A percentile compares a stretch with the other conserved stretches of the same genome.
phyloP scores from a whole-genome alignment of 1,140 invertebrate genomes.

The Micrasema longulum region DNA sequence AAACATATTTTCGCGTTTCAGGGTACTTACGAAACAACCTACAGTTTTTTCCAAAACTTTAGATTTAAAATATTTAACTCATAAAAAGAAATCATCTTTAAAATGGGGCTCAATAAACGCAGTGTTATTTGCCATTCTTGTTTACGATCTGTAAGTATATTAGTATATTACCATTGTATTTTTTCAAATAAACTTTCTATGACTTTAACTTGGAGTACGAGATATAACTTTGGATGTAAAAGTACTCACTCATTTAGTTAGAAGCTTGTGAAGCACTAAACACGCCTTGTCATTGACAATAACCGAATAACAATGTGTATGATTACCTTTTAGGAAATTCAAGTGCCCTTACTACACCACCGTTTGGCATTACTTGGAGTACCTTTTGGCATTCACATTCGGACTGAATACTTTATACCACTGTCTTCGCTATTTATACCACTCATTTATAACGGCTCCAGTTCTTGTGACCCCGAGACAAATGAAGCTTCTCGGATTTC shows the following conservation, averaged over 20 bases:
- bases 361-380: slow-evolving; percentile 48
- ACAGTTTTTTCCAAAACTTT: slow-evolving; percentile 47
- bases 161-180: too few relatives aligned
- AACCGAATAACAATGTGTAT: too few relatives aligned
- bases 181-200: too few relatives aligned
- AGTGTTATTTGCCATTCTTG: slow-evolving; percentile 40
- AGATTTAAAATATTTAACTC: slow-evolving; percentile 41
- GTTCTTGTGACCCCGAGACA: slow-evolving; percentile 43
- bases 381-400: slow-evolving; percentile 47
- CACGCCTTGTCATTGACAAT: too few relatives aligned
- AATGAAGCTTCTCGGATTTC: slow-evolving; percentile 48
- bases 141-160: slow-evolving; percentile 49
- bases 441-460: slow-evolving; percentile 42
- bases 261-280: too few relatives aligned
- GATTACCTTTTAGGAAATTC: slow-evolving; percentile 43
- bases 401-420: slow-evolving; percentile 51
- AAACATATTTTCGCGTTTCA: slow-evolving; percentile 26
- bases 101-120: slow-evolving; percentile 51
- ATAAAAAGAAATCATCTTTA: slow-evolving; percentile 46
- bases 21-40: slow-evolving; percentile 38
- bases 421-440: slow-evolving; percentile 44
- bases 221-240: too few relatives aligned
- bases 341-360: slow-evolving; percentile 52
- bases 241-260: too few relatives aligned
- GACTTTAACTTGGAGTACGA: slow-evolving; percentile 5